Conservation (phyloP, 92 coral and sea anemone species). For the Porites evermanni region DNA sequence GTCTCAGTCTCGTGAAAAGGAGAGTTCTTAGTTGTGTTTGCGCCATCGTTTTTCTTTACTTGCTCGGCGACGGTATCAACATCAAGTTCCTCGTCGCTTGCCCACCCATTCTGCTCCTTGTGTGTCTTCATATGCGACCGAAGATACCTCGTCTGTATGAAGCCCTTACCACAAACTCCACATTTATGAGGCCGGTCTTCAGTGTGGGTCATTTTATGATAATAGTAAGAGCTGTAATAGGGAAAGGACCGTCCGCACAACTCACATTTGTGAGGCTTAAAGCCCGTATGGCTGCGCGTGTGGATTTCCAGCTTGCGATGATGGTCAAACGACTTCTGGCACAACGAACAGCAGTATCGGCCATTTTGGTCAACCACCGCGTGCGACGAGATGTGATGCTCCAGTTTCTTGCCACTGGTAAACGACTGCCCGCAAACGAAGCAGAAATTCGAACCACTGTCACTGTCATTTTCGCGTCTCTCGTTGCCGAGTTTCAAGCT, state of each 20-base stretch:
- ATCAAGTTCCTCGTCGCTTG: conserved; percentile 43
- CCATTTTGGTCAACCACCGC: conserved; percentile 89
- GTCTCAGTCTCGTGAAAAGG: conserved; percentile 8
- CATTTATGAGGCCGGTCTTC: conserved; percentile 93
- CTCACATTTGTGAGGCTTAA: conserved; percentile 92
- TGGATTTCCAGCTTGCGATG: conserved; percentile 90
- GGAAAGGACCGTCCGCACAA: conserved; percentile 92
- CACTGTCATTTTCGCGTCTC: conserved; percentile 46
- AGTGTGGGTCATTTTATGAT: conserved; percentile 96
- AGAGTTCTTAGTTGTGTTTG: conserved; percentile 1
- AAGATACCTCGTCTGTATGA: conserved; percentile 86
- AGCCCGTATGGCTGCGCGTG: conserved; percentile 91
- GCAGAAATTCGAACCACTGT: conserved; percentile 74
- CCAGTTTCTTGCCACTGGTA: conserved; percentile 80
- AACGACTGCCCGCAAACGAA: conserved; percentile 84
- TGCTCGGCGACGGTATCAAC: conserved; percentile 18
- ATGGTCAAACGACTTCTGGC: conserved; percentile 85
- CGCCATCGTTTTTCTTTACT: neutral
- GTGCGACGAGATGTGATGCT: conserved; percentile 87
- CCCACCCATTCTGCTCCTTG: conserved; percentile 63
- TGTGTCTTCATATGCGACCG: conserved; percentile 86
- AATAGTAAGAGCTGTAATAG: conserved; percentile 90
- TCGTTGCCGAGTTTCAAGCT: conserved; percentile 7
- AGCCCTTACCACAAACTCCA: conserved; percentile 89
- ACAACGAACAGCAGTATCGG: conserved; percentile 84